These are phyloP conservation scores for Cephus spinipes DNA, from an alignment of 2,888 invertebrate genomes.

Conservation along the genomic window DNA sequence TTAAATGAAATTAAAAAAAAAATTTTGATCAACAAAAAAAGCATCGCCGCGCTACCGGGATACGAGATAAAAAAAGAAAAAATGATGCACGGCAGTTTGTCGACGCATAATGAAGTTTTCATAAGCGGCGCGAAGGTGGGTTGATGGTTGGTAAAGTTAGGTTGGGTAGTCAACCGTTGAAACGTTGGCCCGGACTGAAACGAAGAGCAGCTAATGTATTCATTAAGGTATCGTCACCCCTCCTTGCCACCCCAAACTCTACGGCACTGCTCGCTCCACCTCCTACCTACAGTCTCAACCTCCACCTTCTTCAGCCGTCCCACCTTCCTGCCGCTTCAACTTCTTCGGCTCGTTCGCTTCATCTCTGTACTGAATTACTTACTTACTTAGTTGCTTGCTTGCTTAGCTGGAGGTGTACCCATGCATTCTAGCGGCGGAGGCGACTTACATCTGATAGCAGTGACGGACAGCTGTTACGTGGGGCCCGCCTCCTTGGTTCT, in stretches of 20 bases:
- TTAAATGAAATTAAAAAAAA: not conserved
- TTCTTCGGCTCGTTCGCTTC: constrained; percentile 10
- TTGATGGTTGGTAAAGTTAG: constrained; percentile 14
- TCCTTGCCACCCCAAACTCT: constrained; percentile 7
- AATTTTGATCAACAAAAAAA: not conserved
- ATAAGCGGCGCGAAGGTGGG: constrained; percentile 17
- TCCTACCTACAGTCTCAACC: not conserved
- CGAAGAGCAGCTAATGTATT: constrained; percentile 23
- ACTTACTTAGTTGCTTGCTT: not conserved
- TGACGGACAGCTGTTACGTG: constrained; percentile 20
- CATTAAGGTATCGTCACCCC: constrained; percentile 20
- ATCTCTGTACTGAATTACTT: constrained; percentile 2
- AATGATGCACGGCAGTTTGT: constrained; percentile 13
- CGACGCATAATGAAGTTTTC: constrained; percentile 23
- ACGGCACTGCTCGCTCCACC: constrained; percentile 6
- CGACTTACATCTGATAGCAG: constrained; percentile 20
- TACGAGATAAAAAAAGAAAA: not conserved
- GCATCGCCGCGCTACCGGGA: not conserved
- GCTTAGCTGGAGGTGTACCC: constrained; percentile 9
- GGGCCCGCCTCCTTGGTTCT: constrained; percentile 17
- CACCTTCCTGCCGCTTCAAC: constrained; percentile 6
- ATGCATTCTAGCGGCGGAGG: constrained; percentile 10
- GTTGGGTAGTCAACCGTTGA: constrained; percentile 15
- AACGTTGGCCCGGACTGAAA: constrained; percentile 17
- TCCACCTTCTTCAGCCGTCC: constrained; percentile 1